Conservation (phyloP, 2,113 vertebrate species). For the Microtus oregoni region DNA sequence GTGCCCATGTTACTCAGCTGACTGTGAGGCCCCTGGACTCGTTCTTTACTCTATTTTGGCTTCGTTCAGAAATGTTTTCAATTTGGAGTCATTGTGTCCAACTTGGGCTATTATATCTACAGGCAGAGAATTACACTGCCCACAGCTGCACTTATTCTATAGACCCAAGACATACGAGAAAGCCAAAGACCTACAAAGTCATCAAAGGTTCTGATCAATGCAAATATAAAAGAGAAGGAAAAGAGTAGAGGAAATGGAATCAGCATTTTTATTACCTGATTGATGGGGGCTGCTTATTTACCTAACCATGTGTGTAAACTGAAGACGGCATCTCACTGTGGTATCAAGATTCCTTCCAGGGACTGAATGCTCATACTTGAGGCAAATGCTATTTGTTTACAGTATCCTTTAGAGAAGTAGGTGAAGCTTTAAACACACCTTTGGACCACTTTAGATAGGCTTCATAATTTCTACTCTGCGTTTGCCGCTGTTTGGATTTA, state of each 20-base stretch:
- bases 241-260: conserved; percentile 21
- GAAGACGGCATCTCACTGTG: neutral
- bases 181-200: neutral
- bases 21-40: neutral
- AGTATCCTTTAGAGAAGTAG: conserved; percentile 35
- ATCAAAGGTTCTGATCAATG: conserved; percentile 32
- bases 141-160: neutral
- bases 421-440: neutral
- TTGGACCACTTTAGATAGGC: neutral
- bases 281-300: conserved; percentile 34
- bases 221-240: conserved; percentile 11
- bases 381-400: conserved; percentile 43
- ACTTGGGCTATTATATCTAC: neutral
- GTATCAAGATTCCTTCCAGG: neutral
- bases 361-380: neutral
- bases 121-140: neutral
- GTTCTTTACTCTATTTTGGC: neutral
- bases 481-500: conserved; percentile 8
- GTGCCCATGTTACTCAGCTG: neutral
- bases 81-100: neutral
- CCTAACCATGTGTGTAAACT: neutral
- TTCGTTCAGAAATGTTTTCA: conserved; percentile 42
- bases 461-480: neutral
- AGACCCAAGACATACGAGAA: neutral
- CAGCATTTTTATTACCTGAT: conserved; percentile 11